A percentile compares a stretch with the other conserved stretches of the same genome.
Evolutionary conservation across 1,140 invertebrate genomes (phyloP).

Genomic region (Pararge aegeria): DNA sequence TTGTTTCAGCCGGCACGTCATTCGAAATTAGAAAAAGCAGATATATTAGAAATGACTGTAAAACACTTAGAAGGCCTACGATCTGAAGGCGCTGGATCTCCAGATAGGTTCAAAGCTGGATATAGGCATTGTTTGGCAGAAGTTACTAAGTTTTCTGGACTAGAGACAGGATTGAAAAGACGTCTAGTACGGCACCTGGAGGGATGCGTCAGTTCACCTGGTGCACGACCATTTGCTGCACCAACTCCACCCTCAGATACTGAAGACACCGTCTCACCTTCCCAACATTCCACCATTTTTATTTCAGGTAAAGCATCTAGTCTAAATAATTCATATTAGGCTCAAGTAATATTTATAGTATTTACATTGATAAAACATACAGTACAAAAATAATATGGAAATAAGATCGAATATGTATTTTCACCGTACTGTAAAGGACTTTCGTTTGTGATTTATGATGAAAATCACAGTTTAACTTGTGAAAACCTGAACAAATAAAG

Average conservation of each 20-base stretch:
- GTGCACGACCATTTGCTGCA: slow-evolving; percentile 70
- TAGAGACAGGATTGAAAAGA: slow-evolving; percentile 86
- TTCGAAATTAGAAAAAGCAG: slow-evolving; percentile 97
- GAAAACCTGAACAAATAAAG: no score
- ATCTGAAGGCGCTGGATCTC: slow-evolving; percentile 88
- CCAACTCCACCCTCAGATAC: slow-evolving; percentile 81
- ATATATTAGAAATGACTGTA: slow-evolving; percentile 98
- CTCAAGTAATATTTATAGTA: no score
- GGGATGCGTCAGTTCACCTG: slow-evolving; percentile 81
- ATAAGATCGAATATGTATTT: no score
- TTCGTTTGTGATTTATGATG: no score
- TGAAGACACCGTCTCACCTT: slow-evolving; percentile 76
- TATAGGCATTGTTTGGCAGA: slow-evolving; percentile 93
- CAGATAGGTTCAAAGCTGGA: slow-evolving; percentile 92
- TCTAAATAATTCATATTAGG: no score
- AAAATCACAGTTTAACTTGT: no score
- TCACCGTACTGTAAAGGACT: no score
- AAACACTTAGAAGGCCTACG: slow-evolving; percentile 93
- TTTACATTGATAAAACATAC: no score
- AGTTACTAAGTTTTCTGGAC: slow-evolving; percentile 87
- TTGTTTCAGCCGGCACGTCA: slow-evolving; percentile 90
- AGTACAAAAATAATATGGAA: no score
- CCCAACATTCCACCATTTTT: slow-evolving; percentile 69
- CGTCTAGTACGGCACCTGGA: slow-evolving; percentile 87
- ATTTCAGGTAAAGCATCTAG: slow-evolving; percentile 58